phyloP scores from a whole-genome alignment of 2,113 vertebrate genomes.

The Talpa occidentalis region DNA sequence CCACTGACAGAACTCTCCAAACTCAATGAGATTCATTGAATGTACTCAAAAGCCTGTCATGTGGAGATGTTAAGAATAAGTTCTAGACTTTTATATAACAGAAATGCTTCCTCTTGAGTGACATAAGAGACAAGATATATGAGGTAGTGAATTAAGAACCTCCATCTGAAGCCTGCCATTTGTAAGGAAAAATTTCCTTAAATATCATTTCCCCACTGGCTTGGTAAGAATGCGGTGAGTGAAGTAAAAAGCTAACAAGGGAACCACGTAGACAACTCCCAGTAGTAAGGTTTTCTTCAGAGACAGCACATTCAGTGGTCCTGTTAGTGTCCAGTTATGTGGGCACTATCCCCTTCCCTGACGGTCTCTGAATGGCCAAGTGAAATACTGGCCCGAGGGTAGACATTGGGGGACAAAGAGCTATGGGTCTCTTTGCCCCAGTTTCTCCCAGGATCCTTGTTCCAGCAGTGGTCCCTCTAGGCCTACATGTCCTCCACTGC shows the following conservation, averaged over 20 bases:
- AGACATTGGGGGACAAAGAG: neutral
- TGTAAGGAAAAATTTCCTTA: neutral
- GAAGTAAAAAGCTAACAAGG: neutral
- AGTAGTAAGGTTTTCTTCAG: neutral
- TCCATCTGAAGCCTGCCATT: neutral
- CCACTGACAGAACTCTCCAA: neutral
- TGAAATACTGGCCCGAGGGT: neutral
- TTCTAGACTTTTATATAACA: neutral
- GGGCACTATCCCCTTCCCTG: no score
- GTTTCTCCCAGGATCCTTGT: rapidly evolving
- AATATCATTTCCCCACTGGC: neutral
- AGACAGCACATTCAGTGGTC: neutral
- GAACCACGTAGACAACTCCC: neutral
- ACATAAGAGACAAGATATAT: neutral
- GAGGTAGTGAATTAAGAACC: neutral
- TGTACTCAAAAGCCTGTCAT: neutral
- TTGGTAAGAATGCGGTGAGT: neutral
- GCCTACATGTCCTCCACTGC: rapidly evolving
- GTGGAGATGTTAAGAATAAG: neutral
- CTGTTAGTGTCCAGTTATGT: neutral
- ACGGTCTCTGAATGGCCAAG: no score
- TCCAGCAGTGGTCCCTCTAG: neutral
- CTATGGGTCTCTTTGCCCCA: neutral
- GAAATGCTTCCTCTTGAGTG: neutral
- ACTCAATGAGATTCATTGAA: neutral